phyloP scores from a whole-genome alignment of 2,797 vertebrate species.

The Ctenosaura bakeri region DNA sequence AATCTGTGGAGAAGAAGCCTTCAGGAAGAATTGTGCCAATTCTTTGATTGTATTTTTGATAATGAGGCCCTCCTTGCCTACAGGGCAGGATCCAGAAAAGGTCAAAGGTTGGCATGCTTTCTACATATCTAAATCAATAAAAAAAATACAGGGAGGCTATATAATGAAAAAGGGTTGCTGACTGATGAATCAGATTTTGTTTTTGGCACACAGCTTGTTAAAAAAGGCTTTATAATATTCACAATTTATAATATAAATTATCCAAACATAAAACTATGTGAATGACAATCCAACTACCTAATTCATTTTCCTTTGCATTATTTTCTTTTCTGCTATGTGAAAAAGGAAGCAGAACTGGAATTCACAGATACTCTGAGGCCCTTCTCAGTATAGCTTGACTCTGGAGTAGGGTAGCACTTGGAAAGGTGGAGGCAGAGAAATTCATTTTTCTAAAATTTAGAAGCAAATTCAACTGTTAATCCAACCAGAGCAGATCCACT shows the following conservation, averaged over 20 bases:
- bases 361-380: slow-evolving; percentile 27
- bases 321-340: slow-evolving; percentile 1
- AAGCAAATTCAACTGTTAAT: no score
- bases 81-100: background rate
- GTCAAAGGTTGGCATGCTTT: background rate
- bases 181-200: slow-evolving; percentile 8
- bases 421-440: background rate
- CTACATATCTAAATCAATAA: background rate
- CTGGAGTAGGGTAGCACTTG: background rate
- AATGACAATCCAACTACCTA: slow-evolving; percentile 31
- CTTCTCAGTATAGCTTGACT: background rate
- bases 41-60: background rate
- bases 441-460: background rate
- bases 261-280: background rate
- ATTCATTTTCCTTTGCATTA: slow-evolving; percentile 34
- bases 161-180: background rate
- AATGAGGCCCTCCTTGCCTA: background rate
- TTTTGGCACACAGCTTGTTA: background rate
- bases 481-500: no score
- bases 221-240: background rate
- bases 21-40: background rate
- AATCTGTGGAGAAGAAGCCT: slow-evolving; percentile 4
- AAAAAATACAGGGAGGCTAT: background rate
- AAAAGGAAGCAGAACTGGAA: slow-evolving; percentile 18
- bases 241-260: background rate